These are phyloP conservation scores for Xestobium rufovillosum DNA, from an alignment of 2,888 invertebrate species.

Conservation along the genomic window DNA sequence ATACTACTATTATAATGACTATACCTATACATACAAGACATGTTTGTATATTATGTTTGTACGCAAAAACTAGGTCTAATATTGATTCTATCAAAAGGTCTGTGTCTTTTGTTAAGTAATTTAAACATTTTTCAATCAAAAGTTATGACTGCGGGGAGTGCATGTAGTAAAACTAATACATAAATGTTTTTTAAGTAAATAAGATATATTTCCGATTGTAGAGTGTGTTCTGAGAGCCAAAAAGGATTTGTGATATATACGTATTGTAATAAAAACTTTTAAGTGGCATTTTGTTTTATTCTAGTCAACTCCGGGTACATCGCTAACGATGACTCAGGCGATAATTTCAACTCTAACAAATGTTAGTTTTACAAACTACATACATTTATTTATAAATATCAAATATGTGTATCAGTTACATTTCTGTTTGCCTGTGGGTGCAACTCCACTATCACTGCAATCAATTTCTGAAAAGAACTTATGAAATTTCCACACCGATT, in stretches of 20 bases:
- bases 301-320: slow-evolving; percentile 25
- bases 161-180: slow-evolving; percentile 34
- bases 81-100: slow-evolving; percentile 40
- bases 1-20: too few species aligned
- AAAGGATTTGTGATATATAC: slow-evolving; percentile 68
- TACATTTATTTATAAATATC: too few species aligned
- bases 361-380: too few species aligned
- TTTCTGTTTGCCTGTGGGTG: too few species aligned
- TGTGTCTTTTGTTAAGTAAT: slow-evolving; percentile 37
- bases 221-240: slow-evolving; percentile 63
- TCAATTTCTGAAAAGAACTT: too few species aligned
- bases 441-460: too few species aligned
- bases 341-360: too few species aligned
- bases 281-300: slow-evolving; percentile 34
- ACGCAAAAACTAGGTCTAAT: slow-evolving; percentile 30
- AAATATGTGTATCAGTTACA: too few species aligned
- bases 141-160: slow-evolving; percentile 37
- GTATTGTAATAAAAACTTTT: slow-evolving; percentile 51
- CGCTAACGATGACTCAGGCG: too few species aligned
- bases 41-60: slow-evolving; percentile 36
- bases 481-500: neutral
- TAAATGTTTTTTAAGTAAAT: slow-evolving; percentile 38
- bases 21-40: too few species aligned
- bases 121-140: slow-evolving; percentile 15
- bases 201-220: slow-evolving; percentile 46